Conservation (phyloP, 2,113 vertebrate genomes). For the Pampusana beccarii region DNA sequence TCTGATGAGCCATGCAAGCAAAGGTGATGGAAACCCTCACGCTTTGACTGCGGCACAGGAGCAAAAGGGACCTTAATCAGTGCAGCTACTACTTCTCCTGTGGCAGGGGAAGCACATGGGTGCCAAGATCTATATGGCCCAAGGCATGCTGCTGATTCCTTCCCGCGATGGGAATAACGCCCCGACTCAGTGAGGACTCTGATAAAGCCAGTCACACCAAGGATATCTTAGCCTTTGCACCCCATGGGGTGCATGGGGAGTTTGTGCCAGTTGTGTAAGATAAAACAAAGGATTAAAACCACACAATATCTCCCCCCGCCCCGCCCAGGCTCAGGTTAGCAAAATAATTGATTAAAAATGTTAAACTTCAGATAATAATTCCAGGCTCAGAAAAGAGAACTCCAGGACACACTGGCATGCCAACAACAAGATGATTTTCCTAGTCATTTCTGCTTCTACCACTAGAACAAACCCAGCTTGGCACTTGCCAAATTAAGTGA, state of each 20-base stretch:
- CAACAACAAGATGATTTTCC: background rate
- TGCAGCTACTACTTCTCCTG: background rate
- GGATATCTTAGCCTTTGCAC: background rate
- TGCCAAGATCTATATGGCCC: background rate
- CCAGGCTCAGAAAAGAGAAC: background rate
- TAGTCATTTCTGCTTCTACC: background rate
- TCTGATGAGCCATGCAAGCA: background rate
- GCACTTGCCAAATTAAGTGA: background rate
- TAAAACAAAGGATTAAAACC: background rate
- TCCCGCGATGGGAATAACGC: fast-evolving
- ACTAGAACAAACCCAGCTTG: background rate
- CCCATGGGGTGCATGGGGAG: fast-evolving
- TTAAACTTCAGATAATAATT: background rate
- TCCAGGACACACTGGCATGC: background rate
- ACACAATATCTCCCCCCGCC: background rate
- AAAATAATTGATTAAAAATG: background rate
- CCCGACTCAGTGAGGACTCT: background rate
- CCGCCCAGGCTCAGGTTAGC: background rate
- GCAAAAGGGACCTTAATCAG: background rate
- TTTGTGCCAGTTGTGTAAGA: background rate
- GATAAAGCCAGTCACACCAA: background rate
- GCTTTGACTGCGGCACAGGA: background rate
- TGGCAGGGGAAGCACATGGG: background rate
- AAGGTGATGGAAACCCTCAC: background rate
- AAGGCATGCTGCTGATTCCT: fast-evolving